These are phyloP conservation scores for Mystacides longicornis DNA, from an alignment of 2,888 invertebrate genomes.

Conservation along the genomic window DNA sequence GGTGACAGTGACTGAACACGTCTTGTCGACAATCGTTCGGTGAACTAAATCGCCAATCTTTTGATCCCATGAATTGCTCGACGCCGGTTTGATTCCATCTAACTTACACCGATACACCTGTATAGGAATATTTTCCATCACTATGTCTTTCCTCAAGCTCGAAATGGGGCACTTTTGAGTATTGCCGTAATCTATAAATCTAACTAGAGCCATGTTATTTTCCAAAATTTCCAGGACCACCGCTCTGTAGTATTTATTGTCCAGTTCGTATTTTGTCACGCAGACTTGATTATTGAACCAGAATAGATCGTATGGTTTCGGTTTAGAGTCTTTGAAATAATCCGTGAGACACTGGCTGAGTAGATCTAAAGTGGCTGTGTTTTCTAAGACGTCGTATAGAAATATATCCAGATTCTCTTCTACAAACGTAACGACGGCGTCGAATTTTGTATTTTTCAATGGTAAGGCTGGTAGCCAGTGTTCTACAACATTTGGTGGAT, in stretches of 20 bases:
- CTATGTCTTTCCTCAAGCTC: constrained; percentile 54
- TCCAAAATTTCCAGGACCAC: constrained; percentile 43
- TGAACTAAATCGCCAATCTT: constrained; percentile 57
- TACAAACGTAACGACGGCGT: constrained; percentile 56
- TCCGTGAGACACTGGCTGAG: constrained; percentile 47
- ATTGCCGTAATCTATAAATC: constrained; percentile 81
- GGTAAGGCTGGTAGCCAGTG: constrained; percentile 56
- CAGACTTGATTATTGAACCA: constrained; percentile 62
- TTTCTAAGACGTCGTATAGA: constrained; percentile 30
- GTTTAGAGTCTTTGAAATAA: constrained; percentile 40
- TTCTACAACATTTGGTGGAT: constrained; percentile 31
- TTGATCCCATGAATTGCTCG: constrained; percentile 41
- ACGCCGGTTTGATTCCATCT: constrained; percentile 43
- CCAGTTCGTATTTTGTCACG: constrained; percentile 57
- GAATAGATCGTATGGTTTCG: constrained; percentile 41
- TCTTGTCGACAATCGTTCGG: constrained; percentile 48
- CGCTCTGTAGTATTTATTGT: constrained; percentile 66
- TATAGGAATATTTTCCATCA: constrained; percentile 57
- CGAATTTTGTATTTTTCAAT: constrained; percentile 46
- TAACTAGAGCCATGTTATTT: constrained; percentile 45
- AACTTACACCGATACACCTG: constrained; percentile 58
- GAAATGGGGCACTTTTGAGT: constrained; percentile 53
- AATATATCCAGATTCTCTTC: constrained; percentile 38
- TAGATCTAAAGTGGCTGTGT: constrained; percentile 24
- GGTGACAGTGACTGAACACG: constrained; percentile 44